A percentile compares a stretch with the other conserved stretches of the same genome.
Evolutionary conservation across 2,113 vertebrate species (phyloP).

Genomic region (Aythya baeri): DNA sequence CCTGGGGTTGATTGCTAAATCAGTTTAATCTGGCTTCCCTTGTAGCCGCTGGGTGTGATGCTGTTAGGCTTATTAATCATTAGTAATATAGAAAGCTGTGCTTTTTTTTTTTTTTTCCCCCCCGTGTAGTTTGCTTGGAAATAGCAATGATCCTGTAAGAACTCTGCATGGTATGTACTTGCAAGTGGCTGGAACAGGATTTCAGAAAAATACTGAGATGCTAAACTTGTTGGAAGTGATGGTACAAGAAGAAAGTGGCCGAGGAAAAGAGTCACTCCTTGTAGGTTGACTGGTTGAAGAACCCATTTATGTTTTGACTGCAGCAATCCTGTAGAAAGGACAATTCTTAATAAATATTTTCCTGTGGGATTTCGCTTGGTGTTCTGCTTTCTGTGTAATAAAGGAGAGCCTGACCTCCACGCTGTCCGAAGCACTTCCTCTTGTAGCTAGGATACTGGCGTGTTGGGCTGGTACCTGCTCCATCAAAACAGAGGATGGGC

Average conservation of each 20-base stretch:
- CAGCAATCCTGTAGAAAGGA: not conserved
- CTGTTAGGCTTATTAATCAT: not conserved
- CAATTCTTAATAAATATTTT: not conserved
- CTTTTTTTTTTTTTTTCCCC: not conserved
- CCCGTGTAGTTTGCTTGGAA: not conserved
- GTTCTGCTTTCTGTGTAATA: not conserved
- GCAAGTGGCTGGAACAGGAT: not conserved
- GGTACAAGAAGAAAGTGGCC: not conserved
- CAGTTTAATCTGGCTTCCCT: not conserved
- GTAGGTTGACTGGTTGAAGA: not conserved
- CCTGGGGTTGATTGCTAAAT: not conserved
- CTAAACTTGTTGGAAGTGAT: not conserved
- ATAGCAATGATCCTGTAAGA: not conserved
- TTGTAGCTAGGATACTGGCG: not conserved
- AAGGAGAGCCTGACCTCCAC: not conserved
- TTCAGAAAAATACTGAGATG: not conserved
- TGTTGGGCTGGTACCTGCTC: not conserved
- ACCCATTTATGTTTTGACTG: not conserved
- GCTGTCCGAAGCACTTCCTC: not conserved
- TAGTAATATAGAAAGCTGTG: not conserved
- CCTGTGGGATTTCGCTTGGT: not conserved
- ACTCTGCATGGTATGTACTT: fast-evolving
- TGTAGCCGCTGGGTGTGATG: not conserved
- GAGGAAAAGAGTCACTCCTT: not conserved
- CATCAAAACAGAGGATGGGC: conserved; percentile 1